Base-by-base conservation (phyloP, 2,888 invertebrate genomes). In the Gari tellinella region DNA sequence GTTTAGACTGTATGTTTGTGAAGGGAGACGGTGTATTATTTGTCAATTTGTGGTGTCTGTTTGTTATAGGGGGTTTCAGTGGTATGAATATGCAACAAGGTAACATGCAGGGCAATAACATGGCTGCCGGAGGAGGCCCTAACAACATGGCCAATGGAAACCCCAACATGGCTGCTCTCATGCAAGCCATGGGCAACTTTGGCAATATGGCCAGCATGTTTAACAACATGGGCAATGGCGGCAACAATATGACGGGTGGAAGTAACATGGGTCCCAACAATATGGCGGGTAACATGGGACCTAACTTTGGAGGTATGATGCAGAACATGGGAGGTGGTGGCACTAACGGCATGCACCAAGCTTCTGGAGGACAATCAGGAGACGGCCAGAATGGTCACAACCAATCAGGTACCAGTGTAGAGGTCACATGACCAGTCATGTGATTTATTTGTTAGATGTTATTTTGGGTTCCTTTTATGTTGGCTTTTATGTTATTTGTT, bases 101-200 rank as follows among this genome's bases (percentile, higher is more conserved):
- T 19, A 31, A 31, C 31, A 31, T 31, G 31, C 68, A 61, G 49
- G 61, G 61, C 48, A 60, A 56, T 51, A 68, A 62, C 53, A 45
- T 60, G 60, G 49, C n/a, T 25, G 67, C 56, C 25, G 48, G 45
- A 15, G 60, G 64, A 37, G 56, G 41, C 53, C 19, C 46, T 40
- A 60, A 49, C 46, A 68, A 62, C 45, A 40, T 56, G 10, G 63
- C 51, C 25, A 57, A 26, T 21, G 52, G 58, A 31, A 45, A 43
- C 58, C 45, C 43, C 17, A 63, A 63, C 51, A 55, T 68, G 55
- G 62, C 62, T 17, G 40, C 56, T 40, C 37, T 75, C 25, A 70
- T 70, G 69, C 69, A 72, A 64, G 68, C 65, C 41, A 68, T 76
- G 64, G 72, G 66, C n/a, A 67, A 76, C 56, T 72, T 72, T 61